Conservation (phyloP, 2,888 invertebrate species). For the Melipona bicolor region DNA sequence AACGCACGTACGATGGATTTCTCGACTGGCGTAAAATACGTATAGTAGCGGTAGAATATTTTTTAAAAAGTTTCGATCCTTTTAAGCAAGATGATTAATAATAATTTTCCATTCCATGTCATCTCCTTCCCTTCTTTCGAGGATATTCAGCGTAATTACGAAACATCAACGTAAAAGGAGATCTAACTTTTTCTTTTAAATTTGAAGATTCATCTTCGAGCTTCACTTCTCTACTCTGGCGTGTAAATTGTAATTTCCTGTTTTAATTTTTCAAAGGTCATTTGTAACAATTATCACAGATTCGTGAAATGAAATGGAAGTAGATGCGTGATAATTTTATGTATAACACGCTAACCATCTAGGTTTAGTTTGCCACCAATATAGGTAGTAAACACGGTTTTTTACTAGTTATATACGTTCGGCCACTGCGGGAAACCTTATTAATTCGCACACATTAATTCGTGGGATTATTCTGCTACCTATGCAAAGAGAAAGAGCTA, state of each 20-base stretch:
- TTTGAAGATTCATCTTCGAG: not conserved
- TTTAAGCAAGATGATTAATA: too few relatives aligned
- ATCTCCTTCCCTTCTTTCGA: not conserved
- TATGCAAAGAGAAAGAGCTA: not conserved
- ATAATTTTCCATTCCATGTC: not conserved
- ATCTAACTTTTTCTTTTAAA: not conserved
- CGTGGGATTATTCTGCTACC: slow-evolving; percentile 12
- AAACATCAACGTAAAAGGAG: not conserved
- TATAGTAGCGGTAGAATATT: too few relatives aligned
- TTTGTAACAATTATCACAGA: not conserved
- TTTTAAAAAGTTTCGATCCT: too few relatives aligned
- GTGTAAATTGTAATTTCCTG: not conserved
- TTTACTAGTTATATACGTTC: not conserved
- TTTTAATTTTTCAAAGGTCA: not conserved
- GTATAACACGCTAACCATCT: not conserved
- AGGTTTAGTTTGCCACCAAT: not conserved
- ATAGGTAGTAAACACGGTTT: not conserved
- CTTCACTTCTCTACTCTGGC: not conserved
- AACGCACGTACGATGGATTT: not conserved
- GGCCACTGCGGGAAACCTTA: slow-evolving; percentile 38
- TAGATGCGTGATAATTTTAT: not conserved
- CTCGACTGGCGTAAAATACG: not conserved
- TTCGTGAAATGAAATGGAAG: not conserved
- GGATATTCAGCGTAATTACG: not conserved
- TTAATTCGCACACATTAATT: slow-evolving; percentile 15